Conservation (phyloP, 1,140 invertebrate species). For the Papilio aristodemus region DNA sequence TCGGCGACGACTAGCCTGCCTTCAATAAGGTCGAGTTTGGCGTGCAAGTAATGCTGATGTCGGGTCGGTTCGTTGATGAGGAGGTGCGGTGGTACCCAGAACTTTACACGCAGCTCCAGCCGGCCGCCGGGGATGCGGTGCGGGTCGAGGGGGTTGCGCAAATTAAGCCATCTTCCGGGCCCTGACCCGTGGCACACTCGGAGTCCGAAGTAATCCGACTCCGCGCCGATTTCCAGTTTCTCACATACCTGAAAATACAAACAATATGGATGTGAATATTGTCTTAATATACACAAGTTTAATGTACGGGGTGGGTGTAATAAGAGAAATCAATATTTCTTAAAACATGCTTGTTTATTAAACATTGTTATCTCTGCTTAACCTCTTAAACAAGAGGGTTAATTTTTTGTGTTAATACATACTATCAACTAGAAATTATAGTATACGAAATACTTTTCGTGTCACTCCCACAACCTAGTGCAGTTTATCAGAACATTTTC, state of each 20-base stretch:
- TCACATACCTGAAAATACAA: conserved; percentile 87
- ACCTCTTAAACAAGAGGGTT: no score
- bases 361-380: no score
- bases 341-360: no score
- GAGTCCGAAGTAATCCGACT: conserved; percentile 93
- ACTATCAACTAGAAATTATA: no score
- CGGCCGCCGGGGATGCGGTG: conserved; percentile 83
- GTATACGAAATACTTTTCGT: no score
- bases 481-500: no score
- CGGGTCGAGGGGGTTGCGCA: conserved; percentile 89
- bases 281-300: background rate
- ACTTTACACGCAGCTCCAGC: conserved; percentile 87
- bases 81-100: conserved; percentile 94
- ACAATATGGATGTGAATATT: background rate
- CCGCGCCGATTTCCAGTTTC: conserved; percentile 89
- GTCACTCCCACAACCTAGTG: no score
- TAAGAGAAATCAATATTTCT: no score
- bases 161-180: conserved; percentile 90
- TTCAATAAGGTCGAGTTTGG: conserved; percentile 87
- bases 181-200: conserved; percentile 84
- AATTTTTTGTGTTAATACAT: no score
- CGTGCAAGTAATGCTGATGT: conserved; percentile 92
- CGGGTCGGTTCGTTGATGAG: conserved; percentile 91
- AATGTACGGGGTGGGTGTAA: no score
- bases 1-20: conserved; percentile 85